Evolutionary conservation across 2,888 invertebrate species (phyloP), one percentile per base, ranked within the genome.

Genomic region (Lycaena phlaeas): DNA sequence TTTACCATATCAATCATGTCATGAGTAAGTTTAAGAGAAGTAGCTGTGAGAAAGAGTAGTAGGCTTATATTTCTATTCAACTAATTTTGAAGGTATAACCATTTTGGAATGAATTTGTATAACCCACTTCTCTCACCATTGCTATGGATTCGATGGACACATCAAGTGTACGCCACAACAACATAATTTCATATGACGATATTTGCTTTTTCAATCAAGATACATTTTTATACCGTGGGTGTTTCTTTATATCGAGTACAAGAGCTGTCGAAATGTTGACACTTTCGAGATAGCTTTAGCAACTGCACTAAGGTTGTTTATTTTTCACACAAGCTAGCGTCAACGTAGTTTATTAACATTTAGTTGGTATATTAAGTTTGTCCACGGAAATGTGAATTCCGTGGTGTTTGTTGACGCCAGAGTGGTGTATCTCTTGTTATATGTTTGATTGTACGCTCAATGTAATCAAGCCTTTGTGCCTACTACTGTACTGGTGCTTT

Each of bases 231-330:
- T 3, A 11, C 7, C 18, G 34, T 34, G 22, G 34, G 34, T 11
- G 34, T 34, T 11, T 7, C 17, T 31, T 31, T 34, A 22, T 22
- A 34, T 34, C 18, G 22, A 18, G n/a, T n/a, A 49, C 49, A 49
- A 54, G 52, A 52, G 63, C 61, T 68, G 69, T 76, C 57, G 53
- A 66, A 61, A 54, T 79, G 75, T 82, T 82, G 70, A 78, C 78
- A 69, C 72, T 55, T 53, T 46, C 55, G 58, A 75, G 77, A 81
- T 79, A 75, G 59, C 63, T 77, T 79, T 75, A 71, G 78, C 77
- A 78, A 78, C 78, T 78, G 61, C 53, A 67, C 68, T 72, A 68
- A 68, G 63, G 63, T 54, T 78, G 70, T 84, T 79, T 75, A 66
- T 66, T 71, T 66, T 77, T 74, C 71, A 76, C 75, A 79, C 74